Base-by-base conservation (phyloP, 2,888 invertebrate species). In the Drosophila stalkeri region DNA sequence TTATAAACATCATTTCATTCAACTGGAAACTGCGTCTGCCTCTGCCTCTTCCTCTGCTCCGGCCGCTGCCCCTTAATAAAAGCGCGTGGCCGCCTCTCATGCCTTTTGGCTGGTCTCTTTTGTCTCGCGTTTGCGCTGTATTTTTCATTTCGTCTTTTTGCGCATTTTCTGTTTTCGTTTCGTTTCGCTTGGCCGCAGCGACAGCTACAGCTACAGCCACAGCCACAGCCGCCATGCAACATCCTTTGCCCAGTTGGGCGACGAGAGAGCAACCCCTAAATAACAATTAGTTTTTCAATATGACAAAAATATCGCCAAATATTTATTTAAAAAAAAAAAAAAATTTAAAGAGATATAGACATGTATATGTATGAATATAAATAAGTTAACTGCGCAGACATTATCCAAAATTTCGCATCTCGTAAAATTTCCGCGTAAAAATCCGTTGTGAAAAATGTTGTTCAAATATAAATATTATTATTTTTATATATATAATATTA, bases 61-160 rank as follows among this genome's bases (percentile, higher is more conserved):
- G 27, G 20, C 47, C 54, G 9, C 51, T 20, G 33, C 35, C 49
- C 46, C 55, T 14, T 52, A 52, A 39, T 23, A 54, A 75, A 78
- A 79, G 72, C 75, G 78, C 75, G 75, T 79, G 75, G 70, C 31
- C 71, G 77, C 47, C 64, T 71, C 66, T 77, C 67, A 18, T 64
- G 31, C 72, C 51, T 72, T 68, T 60, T 62, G 80, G 56, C 57
- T 72, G 44, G 72, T 81, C 65, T 71, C 81, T 83, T 81, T 75
- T 80, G 84, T 83, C 67, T 78, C 81, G 89, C 89, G 90, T 82
- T 86, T 86, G 85, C 90, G 90, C 90, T 75, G 86, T 89, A 77
- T 90, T 73, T 51, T 76, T 73, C 68, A 52, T 73, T 73, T 52
- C 60, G 63, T 67, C 63, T 80, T 88, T 88, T 90, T 90, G 90